Evolutionary conservation across 2,888 invertebrate species (phyloP).

Genomic region (Hesperia comma): DNA sequence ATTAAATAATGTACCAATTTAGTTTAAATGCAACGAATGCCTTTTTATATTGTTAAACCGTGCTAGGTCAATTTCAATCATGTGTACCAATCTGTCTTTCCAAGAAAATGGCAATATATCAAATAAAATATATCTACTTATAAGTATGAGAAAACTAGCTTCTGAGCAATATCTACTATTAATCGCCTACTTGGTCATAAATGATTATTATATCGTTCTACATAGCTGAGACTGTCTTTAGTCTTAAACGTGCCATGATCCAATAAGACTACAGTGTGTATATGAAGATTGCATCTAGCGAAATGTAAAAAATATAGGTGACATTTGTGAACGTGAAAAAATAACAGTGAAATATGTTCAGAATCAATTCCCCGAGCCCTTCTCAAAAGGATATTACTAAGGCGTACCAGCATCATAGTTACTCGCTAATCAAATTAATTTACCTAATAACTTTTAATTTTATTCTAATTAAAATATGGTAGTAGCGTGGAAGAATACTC

Average conservation of each 20-base stretch:
- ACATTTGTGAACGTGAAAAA: conserved; percentile 36
- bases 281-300: conserved; percentile 32
- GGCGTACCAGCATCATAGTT: conserved; percentile 67
- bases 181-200: conserved; percentile 25
- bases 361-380: conserved; percentile 53
- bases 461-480: conserved; percentile 70
- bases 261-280: conserved; percentile 30
- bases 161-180: conserved; percentile 9
- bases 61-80: conserved; percentile 15
- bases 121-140: conserved; percentile 14
- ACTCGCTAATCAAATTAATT: conserved; percentile 62
- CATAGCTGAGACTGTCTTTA: conserved; percentile 14
- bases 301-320: conserved; percentile 28
- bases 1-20: no score
- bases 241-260: conserved; percentile 23
- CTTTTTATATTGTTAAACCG: background rate
- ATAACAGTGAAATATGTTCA: conserved; percentile 27
- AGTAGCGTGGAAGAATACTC: conserved; percentile 82
- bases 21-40: background rate
- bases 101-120: background rate
- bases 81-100: conserved; percentile 18
- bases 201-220: conserved; percentile 3
- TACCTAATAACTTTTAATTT: conserved; percentile 70
- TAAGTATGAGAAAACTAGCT: conserved; percentile 11
- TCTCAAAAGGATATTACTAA: conserved; percentile 60